Percentiles rank a stretch among this genome's conserved stretches.
These are phyloP conservation scores for Neotragus pygmaeus DNA, from an alignment of 2,113 vertebrate species.

Conservation along the genomic window DNA sequence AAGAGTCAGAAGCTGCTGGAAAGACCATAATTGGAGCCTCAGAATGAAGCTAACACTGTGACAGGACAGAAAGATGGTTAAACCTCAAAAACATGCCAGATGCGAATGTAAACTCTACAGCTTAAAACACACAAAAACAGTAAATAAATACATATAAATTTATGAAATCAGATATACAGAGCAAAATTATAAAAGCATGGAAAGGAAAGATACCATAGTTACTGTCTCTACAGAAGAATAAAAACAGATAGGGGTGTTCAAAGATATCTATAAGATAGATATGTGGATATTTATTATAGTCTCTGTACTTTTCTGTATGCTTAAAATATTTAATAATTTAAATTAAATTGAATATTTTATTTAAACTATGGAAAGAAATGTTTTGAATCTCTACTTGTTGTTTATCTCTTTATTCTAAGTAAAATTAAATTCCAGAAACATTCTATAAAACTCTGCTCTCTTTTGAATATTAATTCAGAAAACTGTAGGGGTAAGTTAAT, in stretches of 20 bases:
- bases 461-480: conserved; percentile 32
- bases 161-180: not conserved
- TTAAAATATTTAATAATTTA: conserved; percentile 28
- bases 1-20: not conserved
- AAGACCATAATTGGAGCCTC: not conserved
- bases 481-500: not conserved
- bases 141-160: not conserved
- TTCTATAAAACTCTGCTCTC: not conserved
- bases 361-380: conserved; percentile 1
- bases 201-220: not conserved
- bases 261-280: not conserved
- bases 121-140: not conserved
- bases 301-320: not conserved
- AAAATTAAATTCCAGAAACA: conserved; percentile 21
- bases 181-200: conserved; percentile 8
- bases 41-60: not conserved
- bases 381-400: conserved; percentile 12
- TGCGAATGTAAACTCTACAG: not conserved
- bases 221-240: not conserved
- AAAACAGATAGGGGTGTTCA: not conserved
- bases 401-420: not conserved
- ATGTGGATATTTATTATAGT: not conserved
- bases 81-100: not conserved
- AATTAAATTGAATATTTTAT: not conserved
- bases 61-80: not conserved